Base-by-base conservation (phyloP, 2,888 invertebrate genomes). In the Melinopterus prodromus region DNA sequence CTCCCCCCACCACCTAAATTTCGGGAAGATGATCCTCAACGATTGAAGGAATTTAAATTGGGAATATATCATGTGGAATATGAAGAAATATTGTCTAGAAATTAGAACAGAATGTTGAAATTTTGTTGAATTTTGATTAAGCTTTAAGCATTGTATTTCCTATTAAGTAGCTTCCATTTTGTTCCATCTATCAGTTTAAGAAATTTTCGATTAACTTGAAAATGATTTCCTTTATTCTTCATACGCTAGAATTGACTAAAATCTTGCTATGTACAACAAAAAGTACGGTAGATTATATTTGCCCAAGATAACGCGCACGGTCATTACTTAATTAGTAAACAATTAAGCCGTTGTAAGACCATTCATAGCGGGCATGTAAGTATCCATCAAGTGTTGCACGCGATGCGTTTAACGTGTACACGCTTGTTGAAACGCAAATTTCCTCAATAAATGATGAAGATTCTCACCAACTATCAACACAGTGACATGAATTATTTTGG, bases 1-100 rank as follows among this genome's bases (percentile, higher is more conserved):
- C 12, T 53, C 16, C 16, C 74, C 35, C 75, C 70, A 35, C 36
- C 35, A 15, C 75, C 36, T 74, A 37, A 74, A 12, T 74, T 72
- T 16, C 72, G 78, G 35, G 53, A 53, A 53, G 53, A 53, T 53
- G 12, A 53, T 53, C 53, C 53, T 53, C 53, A 7, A 1, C 3
- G 53, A 53, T 53, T 53, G 53, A 53, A 3, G 53, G 53, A 53
- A 53, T 2, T 53, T 53, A 53, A 53, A 53, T 12, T 53, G 7
- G 53, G 53, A 53, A 53, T 3, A 53, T 53, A 7, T 53, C 1
- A 3, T 53, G 53, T 12, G 53, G 53, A 53, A 53, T 53, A 53
- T 53, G 9, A 53, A 53, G 53, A 7, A 53, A 9, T 26, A 3
- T 53, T 26, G 26, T 26, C 26, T 26, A 1, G 26, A 26, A 26